Evolutionary conservation across 2,888 invertebrate species (phyloP).

Genomic region (Rhamnusium bicolor): DNA sequence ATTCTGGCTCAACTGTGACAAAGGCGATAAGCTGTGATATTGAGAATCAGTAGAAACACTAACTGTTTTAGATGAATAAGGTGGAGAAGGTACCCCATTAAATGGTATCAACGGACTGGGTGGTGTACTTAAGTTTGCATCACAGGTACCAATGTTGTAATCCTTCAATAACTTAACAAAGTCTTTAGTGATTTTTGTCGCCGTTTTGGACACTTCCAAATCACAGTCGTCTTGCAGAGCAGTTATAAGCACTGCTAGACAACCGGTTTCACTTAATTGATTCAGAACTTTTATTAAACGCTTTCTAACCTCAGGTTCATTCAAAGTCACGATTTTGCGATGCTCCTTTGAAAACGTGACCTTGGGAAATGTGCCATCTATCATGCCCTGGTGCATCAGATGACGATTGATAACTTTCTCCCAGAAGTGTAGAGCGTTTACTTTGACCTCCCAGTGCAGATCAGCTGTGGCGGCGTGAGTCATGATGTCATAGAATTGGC

Average conservation of each 20-base stretch:
- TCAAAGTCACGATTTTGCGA: slow-evolving; percentile 83
- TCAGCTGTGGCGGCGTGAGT: slow-evolving; percentile 79
- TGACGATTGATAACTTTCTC: slow-evolving; percentile 77
- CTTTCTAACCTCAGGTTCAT: slow-evolving; percentile 78
- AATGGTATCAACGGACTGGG: slow-evolving; percentile 38
- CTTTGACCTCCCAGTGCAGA: slow-evolving; percentile 88
- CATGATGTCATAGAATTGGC: slow-evolving; percentile 78
- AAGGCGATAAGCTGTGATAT: slow-evolving; percentile 21
- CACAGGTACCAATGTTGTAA: slow-evolving; percentile 72
- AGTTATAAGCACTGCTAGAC: slow-evolving; percentile 80
- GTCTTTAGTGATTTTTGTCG: slow-evolving; percentile 74
- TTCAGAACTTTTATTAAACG: slow-evolving; percentile 79
- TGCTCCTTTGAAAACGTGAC: slow-evolving; percentile 86
- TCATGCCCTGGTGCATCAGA: slow-evolving; percentile 85
- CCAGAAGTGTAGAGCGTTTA: slow-evolving; percentile 83
- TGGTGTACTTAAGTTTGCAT: slow-evolving; percentile 56
- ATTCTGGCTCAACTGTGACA: slow-evolving; percentile 20
- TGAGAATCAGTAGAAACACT: slow-evolving; percentile 14
- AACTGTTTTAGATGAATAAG: slow-evolving; percentile 12
- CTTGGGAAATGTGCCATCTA: slow-evolving; percentile 84
- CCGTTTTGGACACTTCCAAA: slow-evolving; percentile 79
- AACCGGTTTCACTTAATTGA: slow-evolving; percentile 79
- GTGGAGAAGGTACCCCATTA: slow-evolving; percentile 10
- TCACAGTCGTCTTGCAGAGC: slow-evolving; percentile 81
- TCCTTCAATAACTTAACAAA: slow-evolving; percentile 74